phyloP scores from a whole-genome alignment of 2,113 vertebrate species.

The Helogale parvula region DNA sequence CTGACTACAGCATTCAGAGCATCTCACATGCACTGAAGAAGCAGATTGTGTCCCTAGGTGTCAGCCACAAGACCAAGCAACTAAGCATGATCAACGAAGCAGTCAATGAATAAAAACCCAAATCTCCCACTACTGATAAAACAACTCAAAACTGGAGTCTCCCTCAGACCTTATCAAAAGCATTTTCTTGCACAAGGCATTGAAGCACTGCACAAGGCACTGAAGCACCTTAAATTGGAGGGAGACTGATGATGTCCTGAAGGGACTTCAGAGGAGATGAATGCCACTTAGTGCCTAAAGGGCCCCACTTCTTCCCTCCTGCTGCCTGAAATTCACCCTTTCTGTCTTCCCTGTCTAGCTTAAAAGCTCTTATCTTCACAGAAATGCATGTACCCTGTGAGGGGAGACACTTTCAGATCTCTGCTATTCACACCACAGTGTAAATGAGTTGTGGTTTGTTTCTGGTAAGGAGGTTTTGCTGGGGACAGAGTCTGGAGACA shows the following conservation, averaged over 20 bases:
- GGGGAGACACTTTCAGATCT: not conserved
- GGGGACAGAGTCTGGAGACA: not conserved
- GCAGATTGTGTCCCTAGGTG: no score
- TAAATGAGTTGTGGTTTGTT: not conserved
- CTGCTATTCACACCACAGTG: not conserved
- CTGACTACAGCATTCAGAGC: no score
- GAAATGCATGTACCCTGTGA: not conserved
- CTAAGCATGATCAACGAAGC: not conserved
- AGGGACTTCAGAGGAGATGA: not conserved
- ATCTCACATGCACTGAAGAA: not conserved
- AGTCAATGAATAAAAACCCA: not conserved
- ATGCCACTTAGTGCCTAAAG: accelerated
- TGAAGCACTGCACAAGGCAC: not conserved
- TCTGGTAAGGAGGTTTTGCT: not conserved
- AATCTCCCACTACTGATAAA: not conserved
- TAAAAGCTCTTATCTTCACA: not conserved
- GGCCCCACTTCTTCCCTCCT: not conserved
- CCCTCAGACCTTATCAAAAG: not conserved
- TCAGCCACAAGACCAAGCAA: not conserved
- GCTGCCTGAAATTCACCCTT: not conserved
- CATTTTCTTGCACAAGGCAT: not conserved
- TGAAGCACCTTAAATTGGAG: not conserved
- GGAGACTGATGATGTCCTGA: not conserved
- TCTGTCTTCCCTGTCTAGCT: not conserved
- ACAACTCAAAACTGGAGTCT: not conserved